phyloP scores from a whole-genome alignment of 2,797 vertebrate genomes.

The Gymnothorax reevesii region DNA sequence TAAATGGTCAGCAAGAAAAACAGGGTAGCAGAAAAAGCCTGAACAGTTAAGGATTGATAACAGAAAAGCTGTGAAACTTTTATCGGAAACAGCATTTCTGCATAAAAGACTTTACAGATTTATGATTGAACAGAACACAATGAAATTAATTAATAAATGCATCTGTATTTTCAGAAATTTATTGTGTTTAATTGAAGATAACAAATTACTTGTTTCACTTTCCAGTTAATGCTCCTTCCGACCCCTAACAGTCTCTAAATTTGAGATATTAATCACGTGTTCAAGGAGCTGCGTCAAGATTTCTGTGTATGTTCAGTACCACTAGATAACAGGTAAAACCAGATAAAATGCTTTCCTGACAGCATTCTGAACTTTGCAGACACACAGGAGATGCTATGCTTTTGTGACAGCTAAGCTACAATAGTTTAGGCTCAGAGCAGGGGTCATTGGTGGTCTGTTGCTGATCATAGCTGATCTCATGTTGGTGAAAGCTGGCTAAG shows the following conservation, averaged over 20 bases:
- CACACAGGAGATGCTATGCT: no score
- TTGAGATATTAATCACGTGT: neutral
- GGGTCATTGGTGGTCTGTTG: no score
- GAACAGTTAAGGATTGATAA: neutral
- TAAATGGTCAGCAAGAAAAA: neutral
- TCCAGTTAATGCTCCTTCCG: neutral
- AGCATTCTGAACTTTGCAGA: no score
- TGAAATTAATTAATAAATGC: neutral
- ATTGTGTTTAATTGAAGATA: no score
- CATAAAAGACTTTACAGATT: neutral
- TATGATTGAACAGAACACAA: neutral
- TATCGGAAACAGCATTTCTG: neutral
- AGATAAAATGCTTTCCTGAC: neutral
- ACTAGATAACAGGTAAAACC: neutral
- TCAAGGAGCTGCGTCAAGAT: no score
- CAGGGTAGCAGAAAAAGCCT: neutral
- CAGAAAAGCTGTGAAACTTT: neutral
- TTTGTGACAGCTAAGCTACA: no score
- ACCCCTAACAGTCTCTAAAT: neutral
- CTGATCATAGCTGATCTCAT: no score
- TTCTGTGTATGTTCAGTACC: no score
- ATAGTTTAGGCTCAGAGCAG: no score
- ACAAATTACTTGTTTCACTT: neutral
- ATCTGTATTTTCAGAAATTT: no score
- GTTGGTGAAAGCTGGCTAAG: no score